Evolutionary conservation across 2,113 vertebrate species (phyloP), one percentile per base, ranked within the genome.

Genomic region (Engraulis encrasicolus): DNA sequence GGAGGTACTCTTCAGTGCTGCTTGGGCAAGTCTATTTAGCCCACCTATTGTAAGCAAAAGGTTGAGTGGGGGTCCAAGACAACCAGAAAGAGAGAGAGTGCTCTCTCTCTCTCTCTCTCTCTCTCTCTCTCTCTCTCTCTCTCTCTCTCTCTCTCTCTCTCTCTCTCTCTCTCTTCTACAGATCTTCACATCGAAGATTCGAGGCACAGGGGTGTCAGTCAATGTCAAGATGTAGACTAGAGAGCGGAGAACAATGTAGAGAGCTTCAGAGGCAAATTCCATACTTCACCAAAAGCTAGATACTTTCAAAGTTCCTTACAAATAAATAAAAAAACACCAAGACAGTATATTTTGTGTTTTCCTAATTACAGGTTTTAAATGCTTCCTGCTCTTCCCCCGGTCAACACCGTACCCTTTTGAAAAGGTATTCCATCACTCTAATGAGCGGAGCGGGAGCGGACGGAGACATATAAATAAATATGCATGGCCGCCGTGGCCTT

Each of bases 351-450:
- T 23, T 27, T 71, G 54, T 50, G 15, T 23, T 71, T 45, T 45
- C 0, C 40, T 20, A 50, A 50, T 79, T 52, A 31, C 81, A 79
- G 38, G 79, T 74, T 79, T 15, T 80, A 66, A 36, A 40, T 37
- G 27, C 49, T 71, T 49, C 45, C 54, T 66, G 12, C 20, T 78
- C 52, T n/a, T n/a, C n/a, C 19, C 7, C 20, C 14, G 6, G 40
- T 52, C n/a, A 82, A 58, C 81, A 82, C 23, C n/a, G 82, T 80
- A 77, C 31, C 80, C 81, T 86, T n/a, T 88, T 86, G 80, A 81
- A 78, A 81, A 86, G 84, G 87, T 81, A 82, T 86, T 88, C 54
- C 82, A 82, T 86, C 85, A 88, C 66, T 74, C 31, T 71, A 45
- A 71, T 74, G 71, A 50, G 48, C 71, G 45, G 38, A 78, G 27